phyloP scores from a whole-genome alignment of 2,797 vertebrate species.

The Columba guinea region DNA sequence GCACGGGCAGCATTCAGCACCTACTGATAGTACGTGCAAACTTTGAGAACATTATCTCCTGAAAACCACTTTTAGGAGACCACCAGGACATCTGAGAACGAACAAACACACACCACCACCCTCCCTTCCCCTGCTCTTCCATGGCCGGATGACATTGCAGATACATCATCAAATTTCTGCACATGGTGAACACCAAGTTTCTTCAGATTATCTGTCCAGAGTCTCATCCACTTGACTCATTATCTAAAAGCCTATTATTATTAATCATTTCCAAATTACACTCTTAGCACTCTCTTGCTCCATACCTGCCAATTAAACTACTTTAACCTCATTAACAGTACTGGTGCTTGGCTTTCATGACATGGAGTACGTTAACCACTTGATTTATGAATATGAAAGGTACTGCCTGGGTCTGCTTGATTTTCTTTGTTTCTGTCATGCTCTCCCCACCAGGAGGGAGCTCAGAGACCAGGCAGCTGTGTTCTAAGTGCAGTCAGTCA shows the following conservation, averaged over 20 bases:
- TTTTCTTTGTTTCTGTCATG: not conserved
- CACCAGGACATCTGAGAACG: not conserved
- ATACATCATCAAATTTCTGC: not conserved
- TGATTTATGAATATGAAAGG: conserved; percentile 45
- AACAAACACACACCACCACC: not conserved
- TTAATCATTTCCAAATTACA: conserved; percentile 53
- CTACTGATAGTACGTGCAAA: not conserved
- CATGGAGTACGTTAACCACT: conserved; percentile 29
- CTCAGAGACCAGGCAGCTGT: not conserved
- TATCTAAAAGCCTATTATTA: conserved; percentile 60
- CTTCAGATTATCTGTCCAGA: conserved; percentile 2
- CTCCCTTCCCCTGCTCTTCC: not conserved
- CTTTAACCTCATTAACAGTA: conserved; percentile 54
- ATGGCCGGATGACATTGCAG: not conserved
- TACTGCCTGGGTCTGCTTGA: not conserved
- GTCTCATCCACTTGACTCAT: conserved; percentile 32
- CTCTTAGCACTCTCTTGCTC: conserved; percentile 22
- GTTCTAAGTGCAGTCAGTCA: conserved; percentile 22
- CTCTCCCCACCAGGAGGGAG: not conserved
- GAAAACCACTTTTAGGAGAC: not conserved
- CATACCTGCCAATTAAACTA: conserved; percentile 52
- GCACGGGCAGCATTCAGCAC: not conserved
- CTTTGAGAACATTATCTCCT: not conserved
- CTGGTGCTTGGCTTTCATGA: conserved; percentile 41
- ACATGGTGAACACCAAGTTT: not conserved